Percentiles rank a stretch among this genome's conserved stretches.
These are phyloP conservation scores for Hemistola chrysoprasaria DNA, from an alignment of 2,888 invertebrate genomes.

Conservation along the genomic window DNA sequence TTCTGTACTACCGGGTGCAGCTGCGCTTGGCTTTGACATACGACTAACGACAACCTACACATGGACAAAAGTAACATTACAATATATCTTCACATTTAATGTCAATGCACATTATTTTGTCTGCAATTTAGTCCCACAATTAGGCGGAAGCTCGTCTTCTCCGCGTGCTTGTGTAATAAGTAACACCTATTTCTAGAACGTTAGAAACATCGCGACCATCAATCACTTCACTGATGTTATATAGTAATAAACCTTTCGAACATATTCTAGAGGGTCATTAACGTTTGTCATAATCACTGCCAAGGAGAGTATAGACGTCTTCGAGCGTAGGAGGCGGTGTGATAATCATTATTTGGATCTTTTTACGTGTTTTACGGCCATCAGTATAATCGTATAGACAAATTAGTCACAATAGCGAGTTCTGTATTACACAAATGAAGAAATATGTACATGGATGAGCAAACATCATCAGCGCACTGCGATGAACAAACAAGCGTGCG, in stretches of 20 bases:
- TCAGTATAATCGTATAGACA: constrained; percentile 12
- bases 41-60: constrained; percentile 37
- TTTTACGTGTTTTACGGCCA: constrained; percentile 14
- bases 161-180: constrained; percentile 15
- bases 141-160: constrained; percentile 20
- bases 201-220: constrained; percentile 5
- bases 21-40: constrained; percentile 43
- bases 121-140: constrained; percentile 17
- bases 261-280: constrained; percentile 62
- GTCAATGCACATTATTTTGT: constrained; percentile 40
- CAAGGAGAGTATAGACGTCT: constrained; percentile 53
- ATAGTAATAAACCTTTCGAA: constrained; percentile 10
- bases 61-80: constrained; percentile 37
- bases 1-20: constrained; percentile 35
- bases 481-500: constrained; percentile 69
- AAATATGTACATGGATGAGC: constrained; percentile 53
- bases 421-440: constrained; percentile 37
- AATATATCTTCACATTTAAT: constrained; percentile 51
- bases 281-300: constrained; percentile 64
- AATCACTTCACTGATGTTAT: constrained; percentile 12
- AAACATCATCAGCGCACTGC: constrained; percentile 73
- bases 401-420: constrained; percentile 23
- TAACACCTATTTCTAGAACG: constrained; percentile 17
- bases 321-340: constrained; percentile 30
- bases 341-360: constrained; percentile 5